phyloP scores from a whole-genome alignment of 2,888 invertebrate species.

The Sminthurinus aureus region DNA sequence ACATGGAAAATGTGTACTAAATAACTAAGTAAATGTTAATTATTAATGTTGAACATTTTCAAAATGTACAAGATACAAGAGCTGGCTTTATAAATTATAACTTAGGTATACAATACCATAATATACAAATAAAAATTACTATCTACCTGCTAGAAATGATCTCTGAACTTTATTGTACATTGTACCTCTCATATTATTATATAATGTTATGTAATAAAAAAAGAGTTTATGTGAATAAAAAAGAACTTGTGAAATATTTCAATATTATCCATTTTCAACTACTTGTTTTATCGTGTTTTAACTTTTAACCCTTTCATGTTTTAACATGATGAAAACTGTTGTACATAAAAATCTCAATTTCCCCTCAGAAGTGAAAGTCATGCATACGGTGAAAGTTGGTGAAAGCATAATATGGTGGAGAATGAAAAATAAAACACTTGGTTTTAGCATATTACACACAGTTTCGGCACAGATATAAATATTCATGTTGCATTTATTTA shows the following conservation, averaged over 20 bases:
- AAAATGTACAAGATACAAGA: neutral
- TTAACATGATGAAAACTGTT: no score
- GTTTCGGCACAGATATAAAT: neutral
- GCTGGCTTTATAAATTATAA: neutral
- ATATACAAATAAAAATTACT: neutral
- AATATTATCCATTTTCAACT: neutral
- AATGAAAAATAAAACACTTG: no score
- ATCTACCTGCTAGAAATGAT: neutral
- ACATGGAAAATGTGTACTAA: no score
- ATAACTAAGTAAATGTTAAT: no score
- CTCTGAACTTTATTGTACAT: neutral
- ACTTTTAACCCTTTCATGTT: no score
- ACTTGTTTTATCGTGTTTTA: no score
- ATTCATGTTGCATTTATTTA: slow-evolving; percentile 10
- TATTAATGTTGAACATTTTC: no score
- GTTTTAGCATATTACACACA: no score
- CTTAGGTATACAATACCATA: neutral
- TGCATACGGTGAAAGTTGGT: no score
- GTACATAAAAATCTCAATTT: no score
- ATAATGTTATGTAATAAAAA: neutral
- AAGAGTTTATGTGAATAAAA: neutral
- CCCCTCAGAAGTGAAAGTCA: no score
- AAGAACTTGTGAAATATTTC: neutral
- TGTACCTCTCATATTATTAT: neutral
- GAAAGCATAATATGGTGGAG: no score